phyloP scores from a whole-genome alignment of 1,140 invertebrate genomes.

The Pogonomyrmex barbatus region DNA sequence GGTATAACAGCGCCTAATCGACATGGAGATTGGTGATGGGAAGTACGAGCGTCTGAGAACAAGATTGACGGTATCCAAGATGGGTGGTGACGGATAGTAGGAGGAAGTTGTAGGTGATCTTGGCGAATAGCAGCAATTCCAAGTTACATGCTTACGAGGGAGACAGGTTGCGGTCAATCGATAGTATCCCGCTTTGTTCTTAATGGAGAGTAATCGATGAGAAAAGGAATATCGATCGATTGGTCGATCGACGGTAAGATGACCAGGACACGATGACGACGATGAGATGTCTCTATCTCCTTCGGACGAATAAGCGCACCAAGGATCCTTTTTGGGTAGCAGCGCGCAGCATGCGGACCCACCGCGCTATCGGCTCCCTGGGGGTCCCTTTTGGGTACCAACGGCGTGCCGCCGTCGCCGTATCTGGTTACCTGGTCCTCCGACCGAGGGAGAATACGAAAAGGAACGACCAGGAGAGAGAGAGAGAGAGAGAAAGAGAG shows the following conservation, averaged over 20 bases:
- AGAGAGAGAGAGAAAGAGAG: slow-evolving; percentile 53
- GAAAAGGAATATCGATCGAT: slow-evolving; percentile 72
- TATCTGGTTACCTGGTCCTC: slow-evolving; percentile 78
- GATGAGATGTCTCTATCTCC: slow-evolving; percentile 69
- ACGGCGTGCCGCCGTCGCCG: slow-evolving; percentile 76
- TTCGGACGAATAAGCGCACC: slow-evolving; percentile 37
- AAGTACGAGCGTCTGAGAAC: slow-evolving; percentile 18
- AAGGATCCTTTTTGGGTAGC: slow-evolving; percentile 44
- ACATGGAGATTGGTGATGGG: slow-evolving; percentile 22
- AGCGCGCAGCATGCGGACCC: slow-evolving; percentile 62
- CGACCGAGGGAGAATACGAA: slow-evolving; percentile 69
- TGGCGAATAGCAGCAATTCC: slow-evolving; percentile 38
- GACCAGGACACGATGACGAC: slow-evolving; percentile 37
- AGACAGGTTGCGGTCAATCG: slow-evolving; percentile 22
- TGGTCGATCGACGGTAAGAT: slow-evolving; percentile 55
- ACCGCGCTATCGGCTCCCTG: slow-evolving; percentile 68
- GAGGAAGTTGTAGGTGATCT: slow-evolving; percentile 43
- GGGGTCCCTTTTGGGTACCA: slow-evolving; percentile 72
- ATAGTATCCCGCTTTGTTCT: slow-evolving; percentile 49
- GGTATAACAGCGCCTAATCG: slow-evolving; percentile 1
- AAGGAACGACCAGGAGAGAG: slow-evolving; percentile 62
- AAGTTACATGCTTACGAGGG: slow-evolving; percentile 47
- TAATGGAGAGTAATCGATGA: slow-evolving; percentile 35
- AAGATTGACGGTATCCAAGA: slow-evolving; percentile 31
- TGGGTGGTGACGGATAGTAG: slow-evolving; percentile 11